phyloP scores from a whole-genome alignment of 2,113 vertebrate genomes.

The Copsychus sechellarum region DNA sequence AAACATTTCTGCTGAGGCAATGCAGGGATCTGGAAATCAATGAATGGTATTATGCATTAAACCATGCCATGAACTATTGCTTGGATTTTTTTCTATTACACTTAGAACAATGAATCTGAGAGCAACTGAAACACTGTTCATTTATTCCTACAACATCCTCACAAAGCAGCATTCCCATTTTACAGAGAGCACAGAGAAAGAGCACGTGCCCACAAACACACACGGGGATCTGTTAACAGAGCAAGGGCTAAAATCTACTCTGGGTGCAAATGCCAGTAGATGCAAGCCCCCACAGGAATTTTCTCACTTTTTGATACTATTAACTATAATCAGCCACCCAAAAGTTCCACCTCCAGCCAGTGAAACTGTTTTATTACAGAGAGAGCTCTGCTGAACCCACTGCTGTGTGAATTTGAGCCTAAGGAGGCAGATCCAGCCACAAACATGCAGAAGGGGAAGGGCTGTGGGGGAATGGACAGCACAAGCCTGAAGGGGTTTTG shows the following conservation, averaged over 20 bases:
- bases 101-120: neutral
- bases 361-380: neutral
- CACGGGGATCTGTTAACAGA: neutral
- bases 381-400: neutral
- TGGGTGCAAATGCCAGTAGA: neutral
- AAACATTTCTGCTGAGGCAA: slow-evolving; percentile 10
- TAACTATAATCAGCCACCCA: neutral
- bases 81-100: neutral
- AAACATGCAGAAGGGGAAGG: neutral
- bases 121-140: neutral
- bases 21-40: neutral
- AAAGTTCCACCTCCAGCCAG: neutral
- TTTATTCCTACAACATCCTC: neutral
- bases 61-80: neutral
- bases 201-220: neutral
- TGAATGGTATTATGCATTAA: neutral
- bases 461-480: neutral
- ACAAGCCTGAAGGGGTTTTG: neutral
- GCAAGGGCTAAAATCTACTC: neutral
- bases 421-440: neutral
- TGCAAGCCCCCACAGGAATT: neutral
- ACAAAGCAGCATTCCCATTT: neutral
- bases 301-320: neutral
- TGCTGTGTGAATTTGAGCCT: neutral
- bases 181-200: neutral